Conservation (phyloP, 2,888 invertebrate species). For the Linyphia triangularis region DNA sequence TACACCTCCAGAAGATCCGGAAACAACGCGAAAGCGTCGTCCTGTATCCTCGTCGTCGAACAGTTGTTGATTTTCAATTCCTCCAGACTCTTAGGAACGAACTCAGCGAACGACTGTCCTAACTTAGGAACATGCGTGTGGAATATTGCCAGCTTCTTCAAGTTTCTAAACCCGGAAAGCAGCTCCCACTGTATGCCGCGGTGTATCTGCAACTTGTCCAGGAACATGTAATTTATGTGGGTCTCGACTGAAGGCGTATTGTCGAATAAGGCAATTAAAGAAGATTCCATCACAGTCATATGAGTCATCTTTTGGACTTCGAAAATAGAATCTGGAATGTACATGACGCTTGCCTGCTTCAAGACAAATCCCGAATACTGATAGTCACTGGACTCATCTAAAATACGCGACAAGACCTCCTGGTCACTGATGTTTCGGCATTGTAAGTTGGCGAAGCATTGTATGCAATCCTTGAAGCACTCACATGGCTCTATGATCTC, state of each 20-base stretch:
- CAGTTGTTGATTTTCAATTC: neutral
- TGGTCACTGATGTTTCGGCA: neutral
- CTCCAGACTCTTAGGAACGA: neutral
- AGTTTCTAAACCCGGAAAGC: neutral
- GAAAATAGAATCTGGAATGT: neutral
- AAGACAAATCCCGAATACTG: neutral
- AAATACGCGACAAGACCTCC: neutral
- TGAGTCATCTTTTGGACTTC: neutral
- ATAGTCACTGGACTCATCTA: conserved; percentile 1
- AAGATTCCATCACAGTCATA: neutral
- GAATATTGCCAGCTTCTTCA: neutral
- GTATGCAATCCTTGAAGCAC: neutral
- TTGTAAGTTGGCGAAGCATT: neutral
- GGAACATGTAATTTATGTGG: neutral
- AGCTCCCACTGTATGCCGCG: conserved; percentile 11
- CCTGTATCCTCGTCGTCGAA: neutral
- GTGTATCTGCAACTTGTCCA: neutral
- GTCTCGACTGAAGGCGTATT: neutral
- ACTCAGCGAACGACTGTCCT: neutral
- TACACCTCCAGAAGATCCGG: neutral
- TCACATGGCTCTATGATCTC: neutral
- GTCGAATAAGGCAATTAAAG: neutral
- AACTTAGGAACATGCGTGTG: neutral
- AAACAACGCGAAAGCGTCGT: neutral
- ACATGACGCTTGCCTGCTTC: neutral